Evolutionary conservation across 2,888 invertebrate genomes (phyloP).

Genomic region (Pyrgus malvae): DNA sequence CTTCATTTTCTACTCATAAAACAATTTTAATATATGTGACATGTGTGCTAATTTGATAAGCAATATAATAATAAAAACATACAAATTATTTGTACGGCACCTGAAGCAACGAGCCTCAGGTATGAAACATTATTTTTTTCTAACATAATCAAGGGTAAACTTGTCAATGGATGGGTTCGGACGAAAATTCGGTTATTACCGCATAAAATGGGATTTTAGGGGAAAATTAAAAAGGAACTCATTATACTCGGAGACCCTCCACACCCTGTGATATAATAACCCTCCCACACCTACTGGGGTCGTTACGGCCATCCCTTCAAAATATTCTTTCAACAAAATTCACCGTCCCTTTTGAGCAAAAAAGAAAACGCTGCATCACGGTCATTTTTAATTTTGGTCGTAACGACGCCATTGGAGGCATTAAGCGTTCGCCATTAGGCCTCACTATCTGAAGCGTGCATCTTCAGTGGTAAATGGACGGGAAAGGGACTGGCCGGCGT

Average conservation of each 20-base stretch:
- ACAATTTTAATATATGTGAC: too few relatives aligned
- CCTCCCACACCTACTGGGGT: conserved; percentile 63
- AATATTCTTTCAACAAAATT: conserved; percentile 74
- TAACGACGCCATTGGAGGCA: conserved; percentile 76
- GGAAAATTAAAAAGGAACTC: conserved; percentile 70
- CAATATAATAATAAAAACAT: too few relatives aligned
- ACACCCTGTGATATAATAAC: conserved; percentile 66
- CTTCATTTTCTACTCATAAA: too few relatives aligned
- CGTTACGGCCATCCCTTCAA: conserved; percentile 68
- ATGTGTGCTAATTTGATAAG: too few relatives aligned
- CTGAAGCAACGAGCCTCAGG: too few relatives aligned
- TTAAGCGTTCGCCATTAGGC: conserved; percentile 68
- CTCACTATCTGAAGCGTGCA: conserved; percentile 63
- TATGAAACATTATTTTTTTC: not conserved
- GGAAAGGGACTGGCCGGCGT: conserved; percentile 48
- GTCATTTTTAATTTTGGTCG: conserved; percentile 77
- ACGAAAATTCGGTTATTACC: conserved; percentile 42
- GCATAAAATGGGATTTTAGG: conserved; percentile 56
- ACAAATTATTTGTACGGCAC: too few relatives aligned
- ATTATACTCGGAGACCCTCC: conserved; percentile 65
- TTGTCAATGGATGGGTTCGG: conserved; percentile 1
- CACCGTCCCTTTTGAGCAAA: conserved; percentile 66
- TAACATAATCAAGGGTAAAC: not conserved
- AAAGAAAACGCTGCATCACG: conserved; percentile 78
- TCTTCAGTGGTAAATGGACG: conserved; percentile 65